Evolutionary conservation across 1,140 invertebrate species (phyloP).

Genomic region (Plutomurus gul): DNA sequence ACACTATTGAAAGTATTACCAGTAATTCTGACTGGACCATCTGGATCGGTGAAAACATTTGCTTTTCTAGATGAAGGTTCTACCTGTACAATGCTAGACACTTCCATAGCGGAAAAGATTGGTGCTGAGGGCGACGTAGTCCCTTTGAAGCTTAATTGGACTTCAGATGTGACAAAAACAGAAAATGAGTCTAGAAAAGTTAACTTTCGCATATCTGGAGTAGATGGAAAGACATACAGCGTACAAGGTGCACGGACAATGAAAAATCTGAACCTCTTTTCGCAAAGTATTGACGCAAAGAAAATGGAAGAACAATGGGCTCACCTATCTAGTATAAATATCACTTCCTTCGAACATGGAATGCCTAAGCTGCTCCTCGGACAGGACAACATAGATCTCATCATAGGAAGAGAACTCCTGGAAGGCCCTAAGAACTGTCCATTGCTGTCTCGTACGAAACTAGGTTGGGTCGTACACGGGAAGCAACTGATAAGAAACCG

Average conservation of each 20-base stretch:
- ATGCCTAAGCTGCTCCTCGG: neutral
- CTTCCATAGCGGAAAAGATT: neutral
- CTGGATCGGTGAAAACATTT: too few relatives aligned
- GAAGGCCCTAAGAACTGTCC: neutral
- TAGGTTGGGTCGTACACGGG: neutral
- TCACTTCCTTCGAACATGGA: neutral
- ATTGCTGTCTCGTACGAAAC: neutral
- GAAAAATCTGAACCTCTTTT: neutral
- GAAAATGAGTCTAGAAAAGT: neutral
- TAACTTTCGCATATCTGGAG: neutral
- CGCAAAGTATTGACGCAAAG: neutral
- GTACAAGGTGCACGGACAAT: neutral
- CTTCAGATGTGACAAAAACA: neutral
- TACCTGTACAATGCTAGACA: too few relatives aligned
- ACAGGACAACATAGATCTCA: neutral
- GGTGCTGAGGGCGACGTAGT: neutral
- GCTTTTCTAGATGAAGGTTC: too few relatives aligned
- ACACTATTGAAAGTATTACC: too few relatives aligned
- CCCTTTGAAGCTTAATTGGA: neutral
- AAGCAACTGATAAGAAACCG: too few relatives aligned
- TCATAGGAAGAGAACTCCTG: neutral
- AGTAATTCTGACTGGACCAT: too few relatives aligned
- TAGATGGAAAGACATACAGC: neutral
- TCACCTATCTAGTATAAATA: neutral
- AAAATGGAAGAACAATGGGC: neutral